Conservation (phyloP, 2,888 invertebrate genomes). For the Resseliella maxima region DNA sequence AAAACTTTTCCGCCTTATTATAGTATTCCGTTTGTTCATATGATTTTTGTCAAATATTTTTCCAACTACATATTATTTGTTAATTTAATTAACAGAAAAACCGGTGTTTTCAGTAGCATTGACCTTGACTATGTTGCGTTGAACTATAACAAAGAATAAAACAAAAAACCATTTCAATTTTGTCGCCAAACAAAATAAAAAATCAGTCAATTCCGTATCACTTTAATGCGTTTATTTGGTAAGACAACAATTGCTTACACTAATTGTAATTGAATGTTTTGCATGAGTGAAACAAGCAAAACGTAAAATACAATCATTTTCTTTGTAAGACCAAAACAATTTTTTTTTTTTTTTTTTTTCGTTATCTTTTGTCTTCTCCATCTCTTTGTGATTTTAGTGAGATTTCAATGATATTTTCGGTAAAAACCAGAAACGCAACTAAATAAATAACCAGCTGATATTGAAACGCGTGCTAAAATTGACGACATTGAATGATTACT, state of each 20-base stretch:
- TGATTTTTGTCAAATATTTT: neutral
- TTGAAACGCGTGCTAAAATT: neutral
- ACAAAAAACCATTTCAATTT: neutral
- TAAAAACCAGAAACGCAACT: neutral
- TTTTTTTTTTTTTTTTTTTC: neutral
- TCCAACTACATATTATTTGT: neutral
- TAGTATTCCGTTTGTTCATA: neutral
- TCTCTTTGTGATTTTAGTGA: neutral
- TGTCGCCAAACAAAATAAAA: neutral
- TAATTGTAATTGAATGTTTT: constrained; percentile 41
- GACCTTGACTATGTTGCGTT: constrained; percentile 15
- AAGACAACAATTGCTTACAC: constrained; percentile 29
- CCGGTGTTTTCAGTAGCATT: neutral
- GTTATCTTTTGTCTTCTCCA: neutral
- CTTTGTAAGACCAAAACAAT: neutral
- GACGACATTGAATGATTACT: neutral
- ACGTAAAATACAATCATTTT: constrained; percentile 3
- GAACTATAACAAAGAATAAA: neutral
- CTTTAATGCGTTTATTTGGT: neutral
- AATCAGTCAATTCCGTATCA: constrained; percentile 17
- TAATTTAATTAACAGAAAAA: constrained; percentile 30
- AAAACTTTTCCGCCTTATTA: neutral
- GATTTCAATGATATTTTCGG: neutral
- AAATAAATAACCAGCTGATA: neutral
- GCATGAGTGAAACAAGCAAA: constrained; percentile 1